Evolutionary conservation across 2,888 invertebrate genomes (phyloP).

Genomic region (Dasypolia templi): DNA sequence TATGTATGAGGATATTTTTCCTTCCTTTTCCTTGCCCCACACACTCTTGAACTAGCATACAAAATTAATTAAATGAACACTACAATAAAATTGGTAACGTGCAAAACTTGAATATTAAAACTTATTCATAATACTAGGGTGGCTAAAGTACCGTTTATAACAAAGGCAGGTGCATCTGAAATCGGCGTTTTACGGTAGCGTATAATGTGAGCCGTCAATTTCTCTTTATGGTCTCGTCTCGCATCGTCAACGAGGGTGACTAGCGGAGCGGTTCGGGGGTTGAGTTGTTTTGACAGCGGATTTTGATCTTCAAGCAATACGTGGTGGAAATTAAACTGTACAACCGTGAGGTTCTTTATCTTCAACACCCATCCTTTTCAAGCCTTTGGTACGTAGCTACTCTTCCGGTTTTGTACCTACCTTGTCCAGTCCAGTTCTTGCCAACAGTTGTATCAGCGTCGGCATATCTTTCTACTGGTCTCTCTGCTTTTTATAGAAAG

Average conservation of each 20-base stretch:
- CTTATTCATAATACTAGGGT: slow-evolving; percentile 49
- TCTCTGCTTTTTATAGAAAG: neutral
- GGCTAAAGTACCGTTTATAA: slow-evolving; percentile 50
- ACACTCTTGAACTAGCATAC: neutral
- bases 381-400: neutral
- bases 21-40: neutral
- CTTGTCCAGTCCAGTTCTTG: neutral
- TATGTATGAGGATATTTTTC: neutral
- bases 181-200: slow-evolving; percentile 78
- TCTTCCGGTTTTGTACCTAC: neutral
- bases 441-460: neutral
- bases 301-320: neutral
- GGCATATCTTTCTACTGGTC: neutral
- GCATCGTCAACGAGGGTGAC: slow-evolving; percentile 71
- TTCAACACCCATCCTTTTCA: neutral
- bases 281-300: slow-evolving; percentile 49
- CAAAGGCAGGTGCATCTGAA: slow-evolving; percentile 76
- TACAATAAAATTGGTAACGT: slow-evolving; percentile 48
- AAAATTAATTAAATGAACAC: slow-evolving; percentile 31
- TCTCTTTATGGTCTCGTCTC: slow-evolving; percentile 79
- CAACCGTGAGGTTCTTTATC: neutral
- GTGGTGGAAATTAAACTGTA: neutral
- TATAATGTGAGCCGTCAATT: slow-evolving; percentile 83
- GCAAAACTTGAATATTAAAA: slow-evolving; percentile 64
- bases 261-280: slow-evolving; percentile 69